phyloP scores from a whole-genome alignment of 2,113 vertebrate species.

The Pogona vitticeps region DNA sequence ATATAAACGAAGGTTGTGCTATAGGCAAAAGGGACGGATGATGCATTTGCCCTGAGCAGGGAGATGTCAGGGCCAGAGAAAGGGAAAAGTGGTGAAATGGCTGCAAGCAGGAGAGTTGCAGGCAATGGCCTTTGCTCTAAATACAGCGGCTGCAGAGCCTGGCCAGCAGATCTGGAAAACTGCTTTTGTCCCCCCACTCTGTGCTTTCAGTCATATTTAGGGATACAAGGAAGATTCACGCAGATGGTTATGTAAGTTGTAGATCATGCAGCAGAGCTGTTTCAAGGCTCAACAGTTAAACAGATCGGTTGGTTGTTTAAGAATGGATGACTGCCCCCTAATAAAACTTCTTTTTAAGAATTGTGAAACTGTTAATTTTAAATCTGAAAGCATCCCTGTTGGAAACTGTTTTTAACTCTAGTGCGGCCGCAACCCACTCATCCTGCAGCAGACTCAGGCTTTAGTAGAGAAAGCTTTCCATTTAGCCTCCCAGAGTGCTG shows the following conservation, averaged over 20 bases:
- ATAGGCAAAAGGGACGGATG: background rate
- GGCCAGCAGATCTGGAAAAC: background rate
- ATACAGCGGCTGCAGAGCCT: background rate
- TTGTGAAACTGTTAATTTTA: background rate
- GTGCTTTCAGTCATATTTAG: background rate
- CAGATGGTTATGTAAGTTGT: background rate
- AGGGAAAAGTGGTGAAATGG: no score
- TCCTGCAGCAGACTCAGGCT: constrained; percentile 86
- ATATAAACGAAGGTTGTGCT: background rate
- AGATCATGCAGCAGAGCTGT: no score
- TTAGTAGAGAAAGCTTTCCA: constrained; percentile 88
- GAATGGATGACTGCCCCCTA: background rate
- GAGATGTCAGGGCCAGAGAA: background rate
- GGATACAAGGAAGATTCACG: background rate
- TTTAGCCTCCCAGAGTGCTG: constrained; percentile 79
- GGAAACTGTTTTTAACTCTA: constrained; percentile 62
- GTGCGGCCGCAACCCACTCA: constrained; percentile 89
- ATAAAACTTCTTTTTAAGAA: background rate
- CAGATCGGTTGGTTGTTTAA: background rate
- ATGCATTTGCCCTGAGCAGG: background rate
- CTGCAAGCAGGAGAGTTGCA: background rate
- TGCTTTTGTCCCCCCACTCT: background rate
- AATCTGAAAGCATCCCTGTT: background rate
- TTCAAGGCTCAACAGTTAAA: no score
- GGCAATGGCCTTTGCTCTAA: background rate